phyloP scores from a whole-genome alignment of 2,888 invertebrate genomes.

The Nymphalis c-album region DNA sequence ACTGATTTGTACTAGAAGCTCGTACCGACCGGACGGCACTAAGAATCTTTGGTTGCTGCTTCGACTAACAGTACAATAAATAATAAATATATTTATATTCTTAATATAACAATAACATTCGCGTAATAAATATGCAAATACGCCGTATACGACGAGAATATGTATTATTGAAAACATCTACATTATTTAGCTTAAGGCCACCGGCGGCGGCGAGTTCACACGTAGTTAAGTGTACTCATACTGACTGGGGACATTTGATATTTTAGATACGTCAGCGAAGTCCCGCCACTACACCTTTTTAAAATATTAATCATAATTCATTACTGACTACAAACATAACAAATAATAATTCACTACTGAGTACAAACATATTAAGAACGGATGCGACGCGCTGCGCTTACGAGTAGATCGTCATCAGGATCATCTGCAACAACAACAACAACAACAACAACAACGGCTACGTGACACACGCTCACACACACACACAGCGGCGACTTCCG shows the following conservation, averaged over 20 bases:
- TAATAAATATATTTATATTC: constrained; percentile 6
- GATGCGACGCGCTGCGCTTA: constrained; percentile 51
- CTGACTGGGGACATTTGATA: not conserved
- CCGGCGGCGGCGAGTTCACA: too few species aligned
- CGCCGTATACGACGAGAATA: too few species aligned
- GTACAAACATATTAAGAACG: not conserved
- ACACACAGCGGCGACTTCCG: not conserved
- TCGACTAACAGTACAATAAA: constrained; percentile 8
- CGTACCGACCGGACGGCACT: constrained; percentile 3
- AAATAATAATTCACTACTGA: not conserved
- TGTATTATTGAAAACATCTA: too few species aligned
- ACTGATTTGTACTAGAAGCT: constrained; percentile 19
- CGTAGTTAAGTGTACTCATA: too few species aligned
- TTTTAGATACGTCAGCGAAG: not conserved
- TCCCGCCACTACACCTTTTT: not conserved
- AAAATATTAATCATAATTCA: not conserved
- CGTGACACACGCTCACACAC: not conserved
- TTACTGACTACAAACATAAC: not conserved
- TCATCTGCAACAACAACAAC: constrained; percentile 74
- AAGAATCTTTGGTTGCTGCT: constrained; percentile 20
- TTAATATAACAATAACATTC: constrained; percentile 8
- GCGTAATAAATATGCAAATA: not conserved
- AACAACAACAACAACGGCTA: not conserved
- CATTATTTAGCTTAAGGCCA: too few species aligned
- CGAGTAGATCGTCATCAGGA: constrained; percentile 84